These are phyloP conservation scores for Acrobasis suavella DNA, from an alignment of 2,888 invertebrate genomes.

Conservation along the genomic window DNA sequence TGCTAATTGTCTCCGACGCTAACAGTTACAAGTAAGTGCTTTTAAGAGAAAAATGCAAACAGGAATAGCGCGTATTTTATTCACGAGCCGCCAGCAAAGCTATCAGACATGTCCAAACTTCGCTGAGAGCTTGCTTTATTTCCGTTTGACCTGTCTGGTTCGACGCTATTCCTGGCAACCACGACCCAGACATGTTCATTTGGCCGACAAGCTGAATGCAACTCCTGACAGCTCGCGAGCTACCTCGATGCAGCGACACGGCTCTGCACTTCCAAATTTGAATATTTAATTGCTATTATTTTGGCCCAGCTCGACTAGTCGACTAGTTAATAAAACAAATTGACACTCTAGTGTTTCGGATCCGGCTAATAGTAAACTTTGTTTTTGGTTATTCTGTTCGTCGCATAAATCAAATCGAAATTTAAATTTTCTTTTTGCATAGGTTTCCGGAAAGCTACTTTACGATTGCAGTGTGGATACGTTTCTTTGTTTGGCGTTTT, in stretches of 20 bases:
- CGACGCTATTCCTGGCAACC: slow-evolving; percentile 72
- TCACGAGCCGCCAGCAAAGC: slow-evolving; percentile 69
- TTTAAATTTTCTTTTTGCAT: slow-evolving; percentile 62
- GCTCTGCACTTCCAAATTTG: slow-evolving; percentile 74
- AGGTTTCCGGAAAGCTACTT: slow-evolving; percentile 56
- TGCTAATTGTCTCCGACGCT: slow-evolving; percentile 7
- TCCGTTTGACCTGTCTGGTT: slow-evolving; percentile 78
- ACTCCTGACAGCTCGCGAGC: slow-evolving; percentile 62
- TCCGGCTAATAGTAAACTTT: slow-evolving; percentile 54
- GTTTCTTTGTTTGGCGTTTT: slow-evolving; percentile 68
- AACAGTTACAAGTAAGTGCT: neutral
- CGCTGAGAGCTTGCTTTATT: slow-evolving; percentile 76
- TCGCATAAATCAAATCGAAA: slow-evolving; percentile 57
- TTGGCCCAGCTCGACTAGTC: slow-evolving; percentile 59
- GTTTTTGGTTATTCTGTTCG: slow-evolving; percentile 48
- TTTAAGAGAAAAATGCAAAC: slow-evolving; percentile 47
- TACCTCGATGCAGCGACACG: slow-evolving; percentile 64
- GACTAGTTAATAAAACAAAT: slow-evolving; percentile 68
- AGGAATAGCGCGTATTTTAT: slow-evolving; percentile 69
- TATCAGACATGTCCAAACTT: slow-evolving; percentile 78
- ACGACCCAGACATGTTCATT: slow-evolving; percentile 71
- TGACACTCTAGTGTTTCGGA: slow-evolving; percentile 53
- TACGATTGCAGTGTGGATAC: slow-evolving; percentile 60
- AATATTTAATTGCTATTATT: slow-evolving; percentile 76
- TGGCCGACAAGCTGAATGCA: slow-evolving; percentile 72